Evolutionary conservation across 2,113 vertebrate genomes (phyloP).

Genomic region (Kryptolebias marmoratus): DNA sequence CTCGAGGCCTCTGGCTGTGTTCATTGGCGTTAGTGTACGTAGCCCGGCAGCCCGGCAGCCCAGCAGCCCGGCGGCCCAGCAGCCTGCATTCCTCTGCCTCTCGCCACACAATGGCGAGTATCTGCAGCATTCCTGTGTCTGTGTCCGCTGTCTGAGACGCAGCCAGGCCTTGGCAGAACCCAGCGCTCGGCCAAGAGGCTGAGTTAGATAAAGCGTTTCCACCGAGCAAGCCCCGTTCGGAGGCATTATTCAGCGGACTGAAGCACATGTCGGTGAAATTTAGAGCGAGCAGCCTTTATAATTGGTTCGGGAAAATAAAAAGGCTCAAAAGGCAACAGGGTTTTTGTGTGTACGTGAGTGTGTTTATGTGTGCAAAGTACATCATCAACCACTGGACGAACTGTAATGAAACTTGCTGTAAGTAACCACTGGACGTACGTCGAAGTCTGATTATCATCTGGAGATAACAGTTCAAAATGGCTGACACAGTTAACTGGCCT

Average conservation of each 20-base stretch:
- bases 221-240: conserved; percentile 4
- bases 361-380: too few relatives aligned
- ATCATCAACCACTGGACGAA: too few relatives aligned
- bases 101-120: conserved; percentile 75
- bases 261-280: background rate
- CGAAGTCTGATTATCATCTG: too few relatives aligned
- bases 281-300: background rate
- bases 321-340: too few relatives aligned
- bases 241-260: background rate
- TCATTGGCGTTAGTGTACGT: conserved; percentile 67
- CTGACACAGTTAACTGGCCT: too few relatives aligned
- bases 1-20: conserved; percentile 73
- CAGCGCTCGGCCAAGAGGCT: conserved; percentile 33
- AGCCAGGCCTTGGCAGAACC: conserved; percentile 57
- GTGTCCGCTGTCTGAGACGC: conserved; percentile 71
- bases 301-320: background rate
- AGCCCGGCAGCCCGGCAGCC: conserved; percentile 47
- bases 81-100: conserved; percentile 77
- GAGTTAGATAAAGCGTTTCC: conserved; percentile 26
- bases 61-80: conserved; percentile 66
- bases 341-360: too few relatives aligned
- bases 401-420: too few relatives aligned
- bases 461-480: too few relatives aligned
- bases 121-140: conserved; percentile 79
- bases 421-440: too few relatives aligned